Evolutionary conservation across 2,888 invertebrate species (phyloP).

Genomic region (Protophormia terraenovae): DNA sequence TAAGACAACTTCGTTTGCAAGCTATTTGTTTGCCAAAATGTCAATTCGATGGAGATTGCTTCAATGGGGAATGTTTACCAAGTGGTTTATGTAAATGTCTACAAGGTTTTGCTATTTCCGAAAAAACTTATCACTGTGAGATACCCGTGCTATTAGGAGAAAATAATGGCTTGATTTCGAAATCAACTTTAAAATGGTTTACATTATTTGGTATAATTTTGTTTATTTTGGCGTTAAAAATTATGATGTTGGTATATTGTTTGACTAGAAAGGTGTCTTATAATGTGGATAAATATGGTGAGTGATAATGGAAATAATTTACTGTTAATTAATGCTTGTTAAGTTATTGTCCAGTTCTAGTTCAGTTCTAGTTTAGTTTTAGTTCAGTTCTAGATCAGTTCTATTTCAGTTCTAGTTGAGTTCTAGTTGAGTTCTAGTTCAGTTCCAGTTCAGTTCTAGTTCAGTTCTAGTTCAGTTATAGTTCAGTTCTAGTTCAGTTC

Average conservation of each 20-base stretch:
- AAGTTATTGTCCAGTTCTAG: no score
- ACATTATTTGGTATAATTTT: slow-evolving; percentile 65
- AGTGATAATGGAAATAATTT: no score
- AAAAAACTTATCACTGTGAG: slow-evolving; percentile 24
- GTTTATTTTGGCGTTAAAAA: slow-evolving; percentile 58
- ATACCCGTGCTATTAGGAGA: not conserved
- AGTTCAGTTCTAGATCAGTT: no score
- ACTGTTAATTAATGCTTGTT: no score
- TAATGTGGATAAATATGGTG: slow-evolving; percentile 69
- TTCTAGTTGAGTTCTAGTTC: no score
- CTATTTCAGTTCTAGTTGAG: no score
- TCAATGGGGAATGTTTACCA: slow-evolving; percentile 11
- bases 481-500: no score
- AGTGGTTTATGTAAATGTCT: slow-evolving; percentile 51
- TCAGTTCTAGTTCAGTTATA: no score
- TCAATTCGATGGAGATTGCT: slow-evolving; percentile 19
- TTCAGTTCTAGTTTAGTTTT: no score
- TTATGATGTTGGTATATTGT: slow-evolving; percentile 64
- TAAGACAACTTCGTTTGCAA: not conserved
- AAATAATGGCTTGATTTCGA: not conserved
- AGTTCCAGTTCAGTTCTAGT: no score
- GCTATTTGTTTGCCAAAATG: slow-evolving; percentile 28
- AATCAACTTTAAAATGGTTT: slow-evolving; percentile 50
- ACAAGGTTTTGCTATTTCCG: slow-evolving; percentile 53
- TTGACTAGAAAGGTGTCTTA: slow-evolving; percentile 62